Evolutionary conservation across 2,797 vertebrate species (phyloP).

Genomic region (Rhinichthys osculus): DNA sequence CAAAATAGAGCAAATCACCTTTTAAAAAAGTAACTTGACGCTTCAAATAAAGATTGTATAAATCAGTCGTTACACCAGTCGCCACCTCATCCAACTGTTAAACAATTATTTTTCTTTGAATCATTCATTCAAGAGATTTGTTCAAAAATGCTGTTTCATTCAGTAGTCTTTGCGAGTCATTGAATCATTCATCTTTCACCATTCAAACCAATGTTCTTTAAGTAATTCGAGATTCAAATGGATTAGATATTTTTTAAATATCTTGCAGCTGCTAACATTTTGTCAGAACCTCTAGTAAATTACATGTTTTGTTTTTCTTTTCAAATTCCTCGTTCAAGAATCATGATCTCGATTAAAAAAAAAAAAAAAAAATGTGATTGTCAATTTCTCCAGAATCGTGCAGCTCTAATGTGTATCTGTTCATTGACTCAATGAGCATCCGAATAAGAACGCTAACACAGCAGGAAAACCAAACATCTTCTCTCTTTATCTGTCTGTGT

Average conservation of each 20-base stretch:
- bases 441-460: neutral
- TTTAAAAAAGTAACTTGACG: neutral
- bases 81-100: neutral
- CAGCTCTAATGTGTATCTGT: neutral
- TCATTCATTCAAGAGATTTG: neutral
- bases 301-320: neutral
- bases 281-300: neutral
- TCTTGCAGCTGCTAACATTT: neutral
- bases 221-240: neutral
- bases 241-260: neutral
- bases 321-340: neutral
- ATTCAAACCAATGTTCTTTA: neutral
- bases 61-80: neutral
- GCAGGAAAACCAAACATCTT: neutral
- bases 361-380: no score
- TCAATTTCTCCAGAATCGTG: neutral
- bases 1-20: neutral
- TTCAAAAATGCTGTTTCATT: no score
- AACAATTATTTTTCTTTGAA: neutral
- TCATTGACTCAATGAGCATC: neutral
- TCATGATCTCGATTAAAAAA: neutral
- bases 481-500: neutral
- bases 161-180: neutral
- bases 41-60: neutral
- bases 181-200: neutral